Evolutionary conservation across 1,140 invertebrate genomes (phyloP).

Genomic region (Agrypnia vestita): DNA sequence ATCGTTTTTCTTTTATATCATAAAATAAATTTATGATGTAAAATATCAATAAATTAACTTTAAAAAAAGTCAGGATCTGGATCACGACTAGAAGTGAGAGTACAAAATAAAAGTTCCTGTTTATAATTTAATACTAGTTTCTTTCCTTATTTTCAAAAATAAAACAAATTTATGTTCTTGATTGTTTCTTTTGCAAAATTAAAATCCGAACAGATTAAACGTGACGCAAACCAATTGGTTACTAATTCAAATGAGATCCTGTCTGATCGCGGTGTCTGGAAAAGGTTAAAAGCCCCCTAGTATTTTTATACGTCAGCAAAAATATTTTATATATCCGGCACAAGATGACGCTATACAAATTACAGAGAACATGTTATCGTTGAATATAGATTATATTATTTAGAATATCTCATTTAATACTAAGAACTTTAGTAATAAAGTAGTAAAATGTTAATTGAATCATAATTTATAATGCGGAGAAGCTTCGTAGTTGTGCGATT

Average conservation of each 20-base stretch:
- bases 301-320: neutral
- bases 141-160: too few species aligned
- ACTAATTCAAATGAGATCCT: conserved; percentile 1
- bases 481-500: too few species aligned
- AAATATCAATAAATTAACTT: too few species aligned
- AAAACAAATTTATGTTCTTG: too few species aligned
- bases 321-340: conserved; percentile 32
- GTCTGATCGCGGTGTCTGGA: neutral
- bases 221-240: conserved; percentile 14
- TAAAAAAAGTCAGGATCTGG: too few species aligned
- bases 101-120: too few species aligned
- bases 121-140: too few species aligned
- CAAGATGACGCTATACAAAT: conserved; percentile 1
- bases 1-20: too few species aligned
- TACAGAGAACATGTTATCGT: neutral
- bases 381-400: neutral
- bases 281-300: conserved; percentile 10
- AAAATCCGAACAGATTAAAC: neutral
- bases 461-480: conserved; percentile 1
- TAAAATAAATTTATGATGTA: too few species aligned
- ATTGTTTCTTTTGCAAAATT: neutral
- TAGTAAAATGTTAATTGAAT: neutral
- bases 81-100: too few species aligned
- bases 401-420: neutral
- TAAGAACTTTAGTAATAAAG: too few species aligned